Evolutionary conservation across 2,888 invertebrate species (phyloP).

Genomic region (Hyppa rectilinea): DNA sequence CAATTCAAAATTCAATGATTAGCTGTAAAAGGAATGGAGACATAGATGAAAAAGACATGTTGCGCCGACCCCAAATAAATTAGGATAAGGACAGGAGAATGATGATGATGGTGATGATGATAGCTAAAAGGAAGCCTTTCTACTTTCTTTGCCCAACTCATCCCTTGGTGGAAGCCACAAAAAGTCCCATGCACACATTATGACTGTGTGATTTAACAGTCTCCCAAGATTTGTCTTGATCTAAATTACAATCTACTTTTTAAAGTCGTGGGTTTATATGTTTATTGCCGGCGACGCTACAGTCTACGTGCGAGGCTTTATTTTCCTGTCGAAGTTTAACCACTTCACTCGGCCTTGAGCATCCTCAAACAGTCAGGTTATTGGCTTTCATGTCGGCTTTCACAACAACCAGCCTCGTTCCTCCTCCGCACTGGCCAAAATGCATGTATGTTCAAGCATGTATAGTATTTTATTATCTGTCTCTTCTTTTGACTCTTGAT

Average conservation of each 20-base stretch:
- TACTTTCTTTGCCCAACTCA: neutral
- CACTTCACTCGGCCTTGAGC: conserved; percentile 33
- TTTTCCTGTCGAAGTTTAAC: neutral
- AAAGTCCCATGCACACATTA: too few relatives aligned
- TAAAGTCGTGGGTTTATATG: neutral
- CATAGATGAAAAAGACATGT: too few relatives aligned
- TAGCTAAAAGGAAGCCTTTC: too few relatives aligned
- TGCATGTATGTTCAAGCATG: conserved; percentile 9
- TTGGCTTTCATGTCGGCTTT: conserved; percentile 44
- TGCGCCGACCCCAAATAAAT: too few relatives aligned
- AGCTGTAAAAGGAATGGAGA: too few relatives aligned
- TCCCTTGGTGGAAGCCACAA: neutral
- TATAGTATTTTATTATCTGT: neutral
- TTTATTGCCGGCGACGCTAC: neutral
- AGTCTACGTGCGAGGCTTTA: neutral
- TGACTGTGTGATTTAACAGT: neutral
- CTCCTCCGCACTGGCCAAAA: conserved; percentile 13
- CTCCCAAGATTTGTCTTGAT: neutral
- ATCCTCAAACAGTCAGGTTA: conserved; percentile 32
- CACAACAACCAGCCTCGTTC: conserved; percentile 29
- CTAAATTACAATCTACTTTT: too few relatives aligned
- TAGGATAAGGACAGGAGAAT: too few relatives aligned
- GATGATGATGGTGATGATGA: too few relatives aligned
- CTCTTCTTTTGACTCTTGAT: neutral
- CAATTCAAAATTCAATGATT: neutral